Evolutionary conservation across 2,888 invertebrate genomes (phyloP).

Genomic region (Caradrina clavipalpis): DNA sequence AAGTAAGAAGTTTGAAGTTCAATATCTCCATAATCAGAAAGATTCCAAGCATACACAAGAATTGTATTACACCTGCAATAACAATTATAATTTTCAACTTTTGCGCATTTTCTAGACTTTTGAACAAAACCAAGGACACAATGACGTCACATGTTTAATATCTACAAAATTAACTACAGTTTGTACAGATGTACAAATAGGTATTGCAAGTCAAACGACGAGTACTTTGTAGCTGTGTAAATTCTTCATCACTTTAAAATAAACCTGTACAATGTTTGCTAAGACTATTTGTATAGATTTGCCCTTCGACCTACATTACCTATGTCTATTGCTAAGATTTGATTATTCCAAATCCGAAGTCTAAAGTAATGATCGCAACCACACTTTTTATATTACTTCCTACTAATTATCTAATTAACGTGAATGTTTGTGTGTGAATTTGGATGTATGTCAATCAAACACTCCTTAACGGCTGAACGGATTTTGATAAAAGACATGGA

Average conservation of each 20-base stretch:
- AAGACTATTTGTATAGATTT: slow-evolving; percentile 20
- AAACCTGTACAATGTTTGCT: slow-evolving; percentile 27
- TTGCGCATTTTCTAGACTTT: slow-evolving; percentile 15
- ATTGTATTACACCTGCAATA: too few species aligned
- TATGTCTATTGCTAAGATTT: background rate
- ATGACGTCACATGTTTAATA: slow-evolving; percentile 41
- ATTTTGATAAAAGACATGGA: too few species aligned
- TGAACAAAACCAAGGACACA: slow-evolving; percentile 16
- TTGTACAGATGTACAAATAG: slow-evolving; percentile 57
- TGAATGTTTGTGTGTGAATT: too few species aligned
- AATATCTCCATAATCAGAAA: too few species aligned
- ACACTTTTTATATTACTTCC: too few species aligned
- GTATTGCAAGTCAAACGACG: slow-evolving; percentile 19
- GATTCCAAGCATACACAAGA: too few species aligned
- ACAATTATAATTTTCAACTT: slow-evolving; percentile 3
- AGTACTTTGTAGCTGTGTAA: slow-evolving; percentile 29
- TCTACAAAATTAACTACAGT: slow-evolving; percentile 29
- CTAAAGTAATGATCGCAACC: too few species aligned
- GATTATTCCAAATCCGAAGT: too few species aligned
- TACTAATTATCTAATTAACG: too few species aligned
- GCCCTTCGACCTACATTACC: slow-evolving; percentile 22
- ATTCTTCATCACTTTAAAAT: slow-evolving; percentile 22
- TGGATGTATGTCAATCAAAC: too few species aligned
- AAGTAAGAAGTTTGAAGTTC: too few species aligned
- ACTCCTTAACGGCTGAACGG: too few species aligned